phyloP scores from a whole-genome alignment of 2,888 invertebrate genomes.

The Melanophora roralis region DNA sequence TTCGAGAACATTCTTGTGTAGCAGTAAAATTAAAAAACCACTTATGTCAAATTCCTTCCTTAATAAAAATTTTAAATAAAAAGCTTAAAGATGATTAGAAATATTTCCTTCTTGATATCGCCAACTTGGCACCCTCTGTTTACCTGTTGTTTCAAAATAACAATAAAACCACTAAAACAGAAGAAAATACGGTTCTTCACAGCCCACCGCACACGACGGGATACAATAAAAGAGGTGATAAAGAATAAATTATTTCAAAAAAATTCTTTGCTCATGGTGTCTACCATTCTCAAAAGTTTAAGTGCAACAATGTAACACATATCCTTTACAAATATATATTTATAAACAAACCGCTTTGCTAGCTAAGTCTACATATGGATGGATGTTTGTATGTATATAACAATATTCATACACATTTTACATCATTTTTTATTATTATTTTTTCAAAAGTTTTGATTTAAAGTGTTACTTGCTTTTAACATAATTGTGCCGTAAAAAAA shows the following conservation, averaged over 20 bases:
- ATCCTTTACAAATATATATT: too few relatives aligned
- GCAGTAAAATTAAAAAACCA: too few relatives aligned
- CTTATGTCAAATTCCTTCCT: too few relatives aligned
- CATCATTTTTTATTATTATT: background rate
- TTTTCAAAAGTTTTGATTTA: background rate
- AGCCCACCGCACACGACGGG: conserved; percentile 2
- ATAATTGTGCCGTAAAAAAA: too few relatives aligned
- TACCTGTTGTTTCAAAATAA: background rate
- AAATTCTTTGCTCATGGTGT: conserved; percentile 1
- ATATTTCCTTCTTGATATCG: background rate
- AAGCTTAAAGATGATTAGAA: too few relatives aligned
- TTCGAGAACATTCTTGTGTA: too few relatives aligned
- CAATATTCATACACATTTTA: background rate
- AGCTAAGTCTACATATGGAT: too few relatives aligned
- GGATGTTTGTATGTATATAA: background rate
- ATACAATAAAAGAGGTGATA: background rate
- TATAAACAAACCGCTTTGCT: too few relatives aligned
- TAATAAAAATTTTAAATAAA: too few relatives aligned
- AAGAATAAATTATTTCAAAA: background rate
- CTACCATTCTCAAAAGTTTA: background rate
- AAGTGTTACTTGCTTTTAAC: conserved; percentile 7
- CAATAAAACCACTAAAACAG: background rate
- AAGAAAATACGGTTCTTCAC: background rate
- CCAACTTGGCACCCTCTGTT: background rate
- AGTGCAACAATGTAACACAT: too few relatives aligned